Conservation (phyloP, 2,888 invertebrate species). For the Campoletis raptor region DNA sequence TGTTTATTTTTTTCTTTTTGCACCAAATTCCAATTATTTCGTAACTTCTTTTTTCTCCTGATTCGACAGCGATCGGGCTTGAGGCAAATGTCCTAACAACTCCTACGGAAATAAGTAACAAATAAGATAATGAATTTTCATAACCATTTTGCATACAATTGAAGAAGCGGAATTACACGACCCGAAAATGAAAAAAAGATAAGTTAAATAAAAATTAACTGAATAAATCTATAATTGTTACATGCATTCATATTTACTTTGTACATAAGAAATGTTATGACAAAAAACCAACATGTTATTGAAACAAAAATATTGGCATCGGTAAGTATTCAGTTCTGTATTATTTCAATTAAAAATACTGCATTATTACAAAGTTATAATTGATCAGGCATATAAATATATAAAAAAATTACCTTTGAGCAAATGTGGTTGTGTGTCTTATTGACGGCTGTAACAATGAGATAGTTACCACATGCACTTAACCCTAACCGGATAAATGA, state of each 20-base stretch:
- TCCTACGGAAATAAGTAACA: neutral
- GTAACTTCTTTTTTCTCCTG: neutral
- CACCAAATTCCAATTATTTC: neutral
- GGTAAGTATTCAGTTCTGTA: too few relatives aligned
- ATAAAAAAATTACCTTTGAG: neutral
- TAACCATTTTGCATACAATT: neutral
- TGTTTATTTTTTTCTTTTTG: neutral
- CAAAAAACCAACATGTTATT: too few relatives aligned
- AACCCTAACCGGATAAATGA: constrained; percentile 37
- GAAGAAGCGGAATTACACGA: too few relatives aligned
- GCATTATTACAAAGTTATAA: too few relatives aligned
- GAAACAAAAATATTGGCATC: too few relatives aligned
- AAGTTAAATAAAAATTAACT: too few relatives aligned
- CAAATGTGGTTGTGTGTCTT: constrained; percentile 56
- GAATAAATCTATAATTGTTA: too few relatives aligned
- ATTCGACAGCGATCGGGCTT: neutral
- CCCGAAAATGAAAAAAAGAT: too few relatives aligned
- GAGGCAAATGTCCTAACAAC: neutral
- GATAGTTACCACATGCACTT: constrained; percentile 33
- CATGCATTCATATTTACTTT: too few relatives aligned
- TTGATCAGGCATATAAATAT: neutral
- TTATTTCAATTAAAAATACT: too few relatives aligned
- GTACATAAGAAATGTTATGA: too few relatives aligned
- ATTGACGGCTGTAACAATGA: constrained; percentile 23
- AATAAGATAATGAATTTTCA: neutral